These are phyloP conservation scores for Trissolcus brochymenae DNA, from an alignment of 2,888 invertebrate species.

Conservation along the genomic window DNA sequence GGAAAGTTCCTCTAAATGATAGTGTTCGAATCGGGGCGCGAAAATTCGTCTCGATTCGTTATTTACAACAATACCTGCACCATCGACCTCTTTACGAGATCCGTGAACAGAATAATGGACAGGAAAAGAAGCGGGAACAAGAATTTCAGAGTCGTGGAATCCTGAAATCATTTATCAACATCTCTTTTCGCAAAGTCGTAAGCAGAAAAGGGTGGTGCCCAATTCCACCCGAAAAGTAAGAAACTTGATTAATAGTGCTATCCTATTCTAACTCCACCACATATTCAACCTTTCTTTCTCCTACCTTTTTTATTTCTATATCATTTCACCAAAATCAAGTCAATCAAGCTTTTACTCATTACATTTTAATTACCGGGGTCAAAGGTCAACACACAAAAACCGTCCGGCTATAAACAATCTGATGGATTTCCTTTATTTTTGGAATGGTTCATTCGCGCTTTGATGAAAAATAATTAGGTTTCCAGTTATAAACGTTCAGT, in stretches of 20 bases:
- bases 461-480: neutral
- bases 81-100: slow-evolving; percentile 48
- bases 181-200: slow-evolving; percentile 52
- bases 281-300: slow-evolving; percentile 26
- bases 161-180: slow-evolving; percentile 55
- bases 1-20: slow-evolving; percentile 43
- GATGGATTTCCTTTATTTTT: too few species aligned
- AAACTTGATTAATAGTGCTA: slow-evolving; percentile 55
- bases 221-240: slow-evolving; percentile 51
- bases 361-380: neutral
- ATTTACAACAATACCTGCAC: slow-evolving; percentile 51
- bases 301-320: slow-evolving; percentile 14
- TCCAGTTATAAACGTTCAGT: neutral
- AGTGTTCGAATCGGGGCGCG: slow-evolving; percentile 36
- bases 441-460: too few species aligned
- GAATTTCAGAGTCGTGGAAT: slow-evolving; percentile 44
- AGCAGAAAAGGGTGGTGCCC: slow-evolving; percentile 53
- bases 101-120: slow-evolving; percentile 51
- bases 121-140: slow-evolving; percentile 32
- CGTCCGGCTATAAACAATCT: neutral
- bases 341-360: too few species aligned
- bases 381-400: neutral
- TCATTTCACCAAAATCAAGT: slow-evolving; percentile 24
- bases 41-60: slow-evolving; percentile 54
- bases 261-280: slow-evolving; percentile 24